Base-by-base conservation (phyloP, 2,113 vertebrate genomes). In the Pseudonaja textilis region DNA sequence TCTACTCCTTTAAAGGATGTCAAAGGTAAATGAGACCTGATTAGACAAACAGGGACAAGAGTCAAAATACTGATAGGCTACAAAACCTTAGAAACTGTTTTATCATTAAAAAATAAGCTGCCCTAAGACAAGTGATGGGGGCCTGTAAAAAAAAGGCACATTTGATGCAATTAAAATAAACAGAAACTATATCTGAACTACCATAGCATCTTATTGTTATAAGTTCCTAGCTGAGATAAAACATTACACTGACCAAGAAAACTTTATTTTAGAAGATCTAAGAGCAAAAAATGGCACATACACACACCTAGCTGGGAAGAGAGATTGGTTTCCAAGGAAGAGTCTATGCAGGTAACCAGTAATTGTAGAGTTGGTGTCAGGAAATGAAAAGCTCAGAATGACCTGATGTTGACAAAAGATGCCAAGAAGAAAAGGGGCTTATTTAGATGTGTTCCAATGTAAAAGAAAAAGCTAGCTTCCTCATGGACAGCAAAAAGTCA, bases 1-100 rank as follows among this genome's bases (percentile, higher is more conserved):
- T 98, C 97, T 95, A 96, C 96, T 97, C 96, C 96, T 97, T 95
- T 97, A 97, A 98, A 97, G 96, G 97, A 97, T 97, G 98, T 97
- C 97, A 98, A 97, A 97, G 97, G 97, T 98, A 98, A 98, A 97
- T 97, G 97, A 98, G 97, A 95, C 92, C 89, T 95, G 96, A 97
- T 98, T 96, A 96, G 92, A 81, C 92, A 97, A 96, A 97, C 95
- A 96, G 94, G 97, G 96, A 94, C 94, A 94, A 93, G 97, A 96
- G 95, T 95, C 94, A 96, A 95, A 96, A 95, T 95, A 93, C 95
- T 97, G 93, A 97, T 96, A 95, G 97, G 94, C 94, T 95, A 94
- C 95, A 96, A 94, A 95, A 91, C 92, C 94, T 91, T 91, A 94
- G 95, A 96, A 97, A 96, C 92, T 95, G 93, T 93, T 81, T 81